phyloP scores from a whole-genome alignment of 1,140 invertebrate genomes.

The Drosophila bifasciata region DNA sequence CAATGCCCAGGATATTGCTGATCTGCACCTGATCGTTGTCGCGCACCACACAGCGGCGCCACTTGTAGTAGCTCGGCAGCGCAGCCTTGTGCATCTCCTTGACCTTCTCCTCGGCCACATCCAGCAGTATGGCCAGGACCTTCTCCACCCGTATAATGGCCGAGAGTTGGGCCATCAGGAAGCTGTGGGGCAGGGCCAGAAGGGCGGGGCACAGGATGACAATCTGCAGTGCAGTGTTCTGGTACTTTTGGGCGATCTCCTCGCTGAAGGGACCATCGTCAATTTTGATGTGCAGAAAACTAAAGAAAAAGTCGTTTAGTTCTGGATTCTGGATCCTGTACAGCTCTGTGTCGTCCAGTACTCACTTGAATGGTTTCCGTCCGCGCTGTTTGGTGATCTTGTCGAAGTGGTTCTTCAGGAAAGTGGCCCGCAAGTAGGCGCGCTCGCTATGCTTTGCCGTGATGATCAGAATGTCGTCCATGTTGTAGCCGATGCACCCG shows the following conservation, averaged over 20 bases:
- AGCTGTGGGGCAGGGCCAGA: conserved; percentile 86
- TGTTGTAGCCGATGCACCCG: conserved; percentile 85
- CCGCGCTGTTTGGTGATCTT: conserved; percentile 91
- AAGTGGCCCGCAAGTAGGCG: conserved; percentile 91
- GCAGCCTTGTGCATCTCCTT: conserved; percentile 87
- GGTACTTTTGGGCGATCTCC: conserved; percentile 86
- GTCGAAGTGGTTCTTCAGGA: conserved; percentile 91
- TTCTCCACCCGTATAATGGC: conserved; percentile 88
- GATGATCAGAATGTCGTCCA: conserved; percentile 92
- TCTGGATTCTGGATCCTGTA: background rate
- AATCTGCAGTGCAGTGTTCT: conserved; percentile 89
- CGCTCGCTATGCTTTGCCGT: conserved; percentile 90
- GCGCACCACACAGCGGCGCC: conserved; percentile 90
- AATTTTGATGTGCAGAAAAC: conserved; percentile 89
- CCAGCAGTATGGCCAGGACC: conserved; percentile 91
- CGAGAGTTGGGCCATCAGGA: conserved; percentile 85
- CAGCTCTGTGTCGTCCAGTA: background rate
- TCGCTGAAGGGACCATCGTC: conserved; percentile 88
- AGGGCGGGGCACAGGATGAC: conserved; percentile 91
- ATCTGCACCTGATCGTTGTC: conserved; percentile 93
- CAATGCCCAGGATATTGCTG: conserved; percentile 90
- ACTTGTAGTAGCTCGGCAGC: conserved; percentile 89
- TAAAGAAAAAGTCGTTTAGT: conserved; percentile 76
- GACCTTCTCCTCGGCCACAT: conserved; percentile 88
- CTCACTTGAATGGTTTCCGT: conserved; percentile 89